phyloP scores from a whole-genome alignment of 2,797 vertebrate species.

The Syngnathus acus region DNA sequence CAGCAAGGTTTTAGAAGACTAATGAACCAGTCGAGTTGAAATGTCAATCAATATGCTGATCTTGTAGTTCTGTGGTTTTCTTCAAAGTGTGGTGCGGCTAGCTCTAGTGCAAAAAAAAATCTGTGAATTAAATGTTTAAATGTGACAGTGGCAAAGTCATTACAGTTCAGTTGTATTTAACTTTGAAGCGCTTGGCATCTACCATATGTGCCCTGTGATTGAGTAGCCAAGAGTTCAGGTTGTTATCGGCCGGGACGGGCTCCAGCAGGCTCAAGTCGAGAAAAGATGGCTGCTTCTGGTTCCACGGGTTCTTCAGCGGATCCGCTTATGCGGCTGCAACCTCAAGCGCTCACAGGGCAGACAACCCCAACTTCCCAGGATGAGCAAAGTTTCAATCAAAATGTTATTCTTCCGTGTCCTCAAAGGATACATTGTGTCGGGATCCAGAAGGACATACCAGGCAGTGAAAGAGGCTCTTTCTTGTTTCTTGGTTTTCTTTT shows the following conservation, averaged over 20 bases:
- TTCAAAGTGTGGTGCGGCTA: too few species aligned
- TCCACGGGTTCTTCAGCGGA: neutral
- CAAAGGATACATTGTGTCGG: conserved; percentile 78
- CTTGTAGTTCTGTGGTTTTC: too few species aligned
- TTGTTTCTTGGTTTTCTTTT: conserved; percentile 63
- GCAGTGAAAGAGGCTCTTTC: conserved; percentile 77
- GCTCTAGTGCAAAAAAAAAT: too few species aligned
- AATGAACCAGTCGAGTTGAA: neutral
- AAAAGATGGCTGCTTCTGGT: neutral
- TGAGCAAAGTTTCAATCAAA: conserved; percentile 77
- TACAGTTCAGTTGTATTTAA: too few species aligned
- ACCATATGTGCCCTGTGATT: too few species aligned
- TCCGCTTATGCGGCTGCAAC: conserved; percentile 17
- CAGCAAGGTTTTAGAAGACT: neutral
- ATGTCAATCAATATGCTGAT: neutral
- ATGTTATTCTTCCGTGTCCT: conserved; percentile 78
- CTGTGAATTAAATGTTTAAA: too few species aligned
- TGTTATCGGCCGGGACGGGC: too few species aligned
- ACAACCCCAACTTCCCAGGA: conserved; percentile 68
- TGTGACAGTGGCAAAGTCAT: too few species aligned
- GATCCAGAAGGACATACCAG: conserved; percentile 77
- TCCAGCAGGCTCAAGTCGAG: neutral
- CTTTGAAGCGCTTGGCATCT: too few species aligned
- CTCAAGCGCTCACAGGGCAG: conserved; percentile 36
- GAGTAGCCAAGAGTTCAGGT: too few species aligned